Percentiles rank a stretch among this genome's conserved stretches.
Evolutionary conservation across 2,797 vertebrate genomes (phyloP).

Genomic region (Balearica regulorum): DNA sequence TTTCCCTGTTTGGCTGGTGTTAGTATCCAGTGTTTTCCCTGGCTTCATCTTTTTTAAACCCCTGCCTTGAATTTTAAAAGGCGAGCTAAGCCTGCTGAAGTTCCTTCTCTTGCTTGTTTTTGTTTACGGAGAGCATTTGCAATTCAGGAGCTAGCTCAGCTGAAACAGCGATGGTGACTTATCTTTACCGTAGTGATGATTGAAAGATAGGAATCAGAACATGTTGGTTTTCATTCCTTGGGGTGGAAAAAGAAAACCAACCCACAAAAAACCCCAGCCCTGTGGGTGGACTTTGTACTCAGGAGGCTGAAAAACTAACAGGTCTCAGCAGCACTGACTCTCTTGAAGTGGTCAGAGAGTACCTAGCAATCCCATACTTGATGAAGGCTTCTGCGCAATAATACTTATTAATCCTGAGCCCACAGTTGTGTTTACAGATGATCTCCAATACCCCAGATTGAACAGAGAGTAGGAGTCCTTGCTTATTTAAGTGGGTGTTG

Average conservation of each 20-base stretch:
- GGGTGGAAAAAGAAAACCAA: neutral
- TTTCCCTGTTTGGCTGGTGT: slow-evolving; percentile 48
- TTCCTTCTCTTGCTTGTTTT: slow-evolving; percentile 51
- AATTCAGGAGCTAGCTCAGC: slow-evolving; percentile 27
- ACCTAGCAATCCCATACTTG: neutral
- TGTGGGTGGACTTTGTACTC: neutral
- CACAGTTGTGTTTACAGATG: neutral
- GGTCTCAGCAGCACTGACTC: neutral
- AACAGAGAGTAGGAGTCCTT: neutral
- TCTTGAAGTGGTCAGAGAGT: neutral
- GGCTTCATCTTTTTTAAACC: slow-evolving; percentile 51
- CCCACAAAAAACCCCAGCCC: neutral
- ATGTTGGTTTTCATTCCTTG: slow-evolving; percentile 5
- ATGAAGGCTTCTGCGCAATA: neutral
- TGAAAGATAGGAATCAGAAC: slow-evolving; percentile 22
- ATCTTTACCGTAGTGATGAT: neutral
- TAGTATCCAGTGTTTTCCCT: slow-evolving; percentile 46
- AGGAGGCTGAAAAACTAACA: neutral
- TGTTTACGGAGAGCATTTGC: slow-evolving; percentile 34
- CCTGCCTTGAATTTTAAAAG: slow-evolving; percentile 62
- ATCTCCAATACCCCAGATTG: neutral
- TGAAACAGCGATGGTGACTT: neutral
- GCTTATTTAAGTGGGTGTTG: neutral
- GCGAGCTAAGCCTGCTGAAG: neutral
- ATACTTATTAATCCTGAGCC: neutral